These are phyloP conservation scores for Ditylenchus weischeri DNA, from an alignment of 2,888 invertebrate species.

Conservation along the genomic window DNA sequence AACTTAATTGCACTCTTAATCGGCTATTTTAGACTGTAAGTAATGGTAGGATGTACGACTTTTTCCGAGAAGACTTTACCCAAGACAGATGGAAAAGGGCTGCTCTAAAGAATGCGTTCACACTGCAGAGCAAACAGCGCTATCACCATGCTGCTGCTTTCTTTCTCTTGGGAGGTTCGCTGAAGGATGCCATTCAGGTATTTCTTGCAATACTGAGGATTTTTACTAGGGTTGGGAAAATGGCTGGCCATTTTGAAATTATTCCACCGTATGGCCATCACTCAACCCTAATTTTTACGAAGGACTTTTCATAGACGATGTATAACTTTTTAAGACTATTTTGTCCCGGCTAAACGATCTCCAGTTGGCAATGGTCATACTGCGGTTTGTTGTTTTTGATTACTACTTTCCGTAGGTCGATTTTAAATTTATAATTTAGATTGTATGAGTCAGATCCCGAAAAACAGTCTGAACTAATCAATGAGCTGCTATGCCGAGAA, in stretches of 20 bases:
- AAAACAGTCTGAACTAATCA: constrained; percentile 63
- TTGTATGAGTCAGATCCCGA: constrained; percentile 77
- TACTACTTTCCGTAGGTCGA: constrained; percentile 70
- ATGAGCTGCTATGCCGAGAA: constrained; percentile 42
- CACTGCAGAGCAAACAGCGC: constrained; percentile 85
- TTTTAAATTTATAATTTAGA: constrained; percentile 73
- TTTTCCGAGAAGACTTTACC: constrained; percentile 89
- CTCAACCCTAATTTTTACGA: background rate
- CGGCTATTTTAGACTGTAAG: constrained; percentile 71
- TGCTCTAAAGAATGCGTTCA: constrained; percentile 95
- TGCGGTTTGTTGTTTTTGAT: constrained; percentile 62
- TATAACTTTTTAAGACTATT: constrained; percentile 70
- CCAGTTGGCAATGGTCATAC: constrained; percentile 88
- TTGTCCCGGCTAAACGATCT: constrained; percentile 87
- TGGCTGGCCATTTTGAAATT: too few relatives aligned
- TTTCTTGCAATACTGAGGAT: too few relatives aligned
- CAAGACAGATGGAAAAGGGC: constrained; percentile 94
- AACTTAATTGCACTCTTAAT: constrained; percentile 71
- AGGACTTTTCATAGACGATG: background rate
- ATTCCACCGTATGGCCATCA: too few relatives aligned
- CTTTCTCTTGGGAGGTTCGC: constrained; percentile 86
- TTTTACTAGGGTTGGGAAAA: too few relatives aligned
- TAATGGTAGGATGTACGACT: constrained; percentile 86
- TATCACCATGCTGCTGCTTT: constrained; percentile 98
- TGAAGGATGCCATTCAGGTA: constrained; percentile 92